A percentile compares a stretch with the other conserved stretches of the same genome.
These are phyloP conservation scores for Nyctereutes procyonoides DNA, from an alignment of 2,113 vertebrate species.

Conservation along the genomic window DNA sequence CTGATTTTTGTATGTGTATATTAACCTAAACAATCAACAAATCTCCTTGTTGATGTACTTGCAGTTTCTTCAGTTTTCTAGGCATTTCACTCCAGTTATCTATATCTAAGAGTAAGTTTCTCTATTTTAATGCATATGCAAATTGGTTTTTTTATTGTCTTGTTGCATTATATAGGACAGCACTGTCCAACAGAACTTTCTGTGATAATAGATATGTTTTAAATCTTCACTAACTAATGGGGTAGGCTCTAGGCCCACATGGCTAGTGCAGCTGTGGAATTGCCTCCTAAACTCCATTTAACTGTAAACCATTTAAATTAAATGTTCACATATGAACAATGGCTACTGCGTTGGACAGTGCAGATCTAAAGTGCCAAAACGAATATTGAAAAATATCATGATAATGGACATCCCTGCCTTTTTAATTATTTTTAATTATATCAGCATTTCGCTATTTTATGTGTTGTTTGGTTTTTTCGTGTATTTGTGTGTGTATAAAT, in stretches of 20 bases:
- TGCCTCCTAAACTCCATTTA: neutral
- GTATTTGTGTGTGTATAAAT: neutral
- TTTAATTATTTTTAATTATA: neutral
- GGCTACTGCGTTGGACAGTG: neutral
- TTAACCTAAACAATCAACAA: neutral
- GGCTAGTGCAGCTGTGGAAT: neutral
- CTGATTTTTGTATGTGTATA: neutral
- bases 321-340: neutral
- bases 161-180: neutral
- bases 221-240: neutral
- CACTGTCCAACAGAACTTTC: neutral
- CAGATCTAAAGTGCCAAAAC: neutral
- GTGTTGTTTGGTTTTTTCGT: neutral
- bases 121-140: neutral
- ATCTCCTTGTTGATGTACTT: neutral
- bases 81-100: neutral
- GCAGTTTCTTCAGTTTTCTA: neutral
- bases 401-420: neutral
- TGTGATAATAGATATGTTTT: neutral
- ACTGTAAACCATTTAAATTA: neutral
- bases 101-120: neutral
- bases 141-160: neutral
- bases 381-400: neutral
- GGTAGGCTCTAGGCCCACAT: neutral
- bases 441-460: neutral